Evolutionary conservation across 1,140 invertebrate species (phyloP), one percentile per base, ranked within the genome.

Genomic region (Scaptomyza graminum): DNA sequence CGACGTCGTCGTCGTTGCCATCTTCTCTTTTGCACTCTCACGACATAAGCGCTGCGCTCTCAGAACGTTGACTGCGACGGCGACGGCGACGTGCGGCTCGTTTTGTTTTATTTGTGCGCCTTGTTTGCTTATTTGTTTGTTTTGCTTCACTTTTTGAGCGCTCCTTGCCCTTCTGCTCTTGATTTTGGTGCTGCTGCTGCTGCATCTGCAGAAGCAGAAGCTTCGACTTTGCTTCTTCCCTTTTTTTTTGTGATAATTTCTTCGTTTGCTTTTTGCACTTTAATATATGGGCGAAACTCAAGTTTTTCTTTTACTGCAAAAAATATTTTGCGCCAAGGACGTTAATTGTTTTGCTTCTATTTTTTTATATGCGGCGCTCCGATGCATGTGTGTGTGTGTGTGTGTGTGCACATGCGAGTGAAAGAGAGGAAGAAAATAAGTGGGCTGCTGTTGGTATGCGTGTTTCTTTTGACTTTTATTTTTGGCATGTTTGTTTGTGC

Each of bases 331-430:
- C 83, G 83, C 79, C 85, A 89, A 89, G 84, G 84, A 89, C 85
- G 84, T 89, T 84, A 89, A 89, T 89, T 89, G 85, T 89, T 89
- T 89, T 89, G 84, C 84, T 89, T 89, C 85, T 89, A 89, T 89
- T 89, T 88, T 84, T 84, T 81, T 31, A 6, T 28, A 56, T 64
- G 28, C 39, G 60, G 41, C 41, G 76, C 7, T 2, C 25, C 25
- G 5, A 25, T 25, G 28, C 28, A 6, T 5, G 28, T 5, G 5
- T 31, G 28, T 31, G 7, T 31, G 28, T 5, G 52, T 60, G 52
- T 31, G 57, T 75, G 51, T 75, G 51, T 31, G 34, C 43, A 15
- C 61, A 49, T 56, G 64, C 55, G 46, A 31, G 34, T 61, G 37
- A 43, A 51, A 56, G 37, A 39, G 50, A n/a, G 57, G 37, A 0